Base-by-base conservation (phyloP, 2,797 vertebrate genomes). In the Merluccius polli region DNA sequence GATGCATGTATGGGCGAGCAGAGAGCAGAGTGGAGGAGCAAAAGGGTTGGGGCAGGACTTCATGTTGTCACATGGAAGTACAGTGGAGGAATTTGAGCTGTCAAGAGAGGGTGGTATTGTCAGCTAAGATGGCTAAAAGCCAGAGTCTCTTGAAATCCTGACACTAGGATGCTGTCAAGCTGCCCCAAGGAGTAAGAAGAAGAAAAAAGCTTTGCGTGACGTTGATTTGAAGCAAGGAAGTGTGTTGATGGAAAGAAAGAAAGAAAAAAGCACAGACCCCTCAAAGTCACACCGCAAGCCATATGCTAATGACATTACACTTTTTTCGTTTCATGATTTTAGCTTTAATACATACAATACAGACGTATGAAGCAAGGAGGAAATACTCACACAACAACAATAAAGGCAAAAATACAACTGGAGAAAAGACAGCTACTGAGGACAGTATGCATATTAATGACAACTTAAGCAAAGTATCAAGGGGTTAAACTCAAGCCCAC, bases 151-250 rank as follows among this genome's bases (percentile, higher is more conserved):
- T 78, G 69, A 89, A 92, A 89, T 90, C 88, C 84, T 89, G 86
- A 92, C 91, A 92, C 84, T 90, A 88, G 89, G 86, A 90, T 85
- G 83, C 85, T 89, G 91, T 90, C 88, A 88, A 81, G 84, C 81
- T 82, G 87, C 86, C 85, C 77, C 38, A 74, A 82, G 83, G 83
- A 89, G 87, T 72, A 71, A 78, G 74, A 84, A 81, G 72, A 44
- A 76, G 44, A 84, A 81, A 77, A 73, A 44, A 76, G 41, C 29
- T 63, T 76, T 52, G 27, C 75, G 48, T 86, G 87, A 91, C 81
- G 86, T 71, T 83, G 79, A 86, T 80, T 78, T 80, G 79, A 88
- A 88, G 88, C 82, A 89, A 85, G 87, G 79, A 81, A 75, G 70
- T 77, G 75, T 76, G 30, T 33, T 31, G 59, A 76, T 75, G 75